Conservation (phyloP, 2,888 invertebrate genomes). For the Phaedon cochleariae region DNA sequence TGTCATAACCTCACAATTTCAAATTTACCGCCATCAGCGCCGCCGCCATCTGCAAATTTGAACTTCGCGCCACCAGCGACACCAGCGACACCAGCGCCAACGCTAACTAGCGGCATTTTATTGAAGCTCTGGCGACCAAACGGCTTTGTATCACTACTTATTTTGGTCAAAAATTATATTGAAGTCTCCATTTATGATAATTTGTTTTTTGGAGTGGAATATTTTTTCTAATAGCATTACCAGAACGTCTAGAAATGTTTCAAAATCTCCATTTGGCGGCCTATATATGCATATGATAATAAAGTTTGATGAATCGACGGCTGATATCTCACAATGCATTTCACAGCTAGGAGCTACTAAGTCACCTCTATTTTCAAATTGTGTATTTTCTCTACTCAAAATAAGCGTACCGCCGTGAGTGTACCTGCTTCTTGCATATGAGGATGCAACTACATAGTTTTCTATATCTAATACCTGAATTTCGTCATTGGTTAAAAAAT, state of each 20-base stretch:
- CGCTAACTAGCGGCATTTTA: no score
- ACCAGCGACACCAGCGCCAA: no score
- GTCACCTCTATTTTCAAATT: constrained; percentile 2
- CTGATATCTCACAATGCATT: constrained; percentile 11
- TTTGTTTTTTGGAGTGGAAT: constrained; percentile 3
- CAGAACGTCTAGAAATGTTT: constrained; percentile 3
- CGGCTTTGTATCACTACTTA: no score
- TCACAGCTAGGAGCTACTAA: constrained; percentile 2
- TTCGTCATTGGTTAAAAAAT: constrained; percentile 10
- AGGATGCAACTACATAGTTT: constrained; percentile 3
- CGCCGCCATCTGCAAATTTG: no score
- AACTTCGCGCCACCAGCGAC: no score
- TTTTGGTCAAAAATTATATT: constrained; percentile 5
- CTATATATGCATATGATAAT: constrained; percentile 6
- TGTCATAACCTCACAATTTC: no score
- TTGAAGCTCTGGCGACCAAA: no score
- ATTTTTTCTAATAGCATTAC: constrained; percentile 1
- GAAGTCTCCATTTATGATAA: constrained; percentile 9
- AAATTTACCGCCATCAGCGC: no score
- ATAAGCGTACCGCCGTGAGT: constrained; percentile 11
- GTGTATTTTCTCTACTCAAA: constrained; percentile 7
- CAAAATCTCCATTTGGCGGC: constrained; percentile 9
- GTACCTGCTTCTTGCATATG: constrained; percentile 8
- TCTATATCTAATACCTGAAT: constrained; percentile 8
- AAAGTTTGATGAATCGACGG: constrained; percentile 3